These are phyloP conservation scores for Nemotelus nigrinus DNA, from an alignment of 2,888 invertebrate species.

Conservation along the genomic window DNA sequence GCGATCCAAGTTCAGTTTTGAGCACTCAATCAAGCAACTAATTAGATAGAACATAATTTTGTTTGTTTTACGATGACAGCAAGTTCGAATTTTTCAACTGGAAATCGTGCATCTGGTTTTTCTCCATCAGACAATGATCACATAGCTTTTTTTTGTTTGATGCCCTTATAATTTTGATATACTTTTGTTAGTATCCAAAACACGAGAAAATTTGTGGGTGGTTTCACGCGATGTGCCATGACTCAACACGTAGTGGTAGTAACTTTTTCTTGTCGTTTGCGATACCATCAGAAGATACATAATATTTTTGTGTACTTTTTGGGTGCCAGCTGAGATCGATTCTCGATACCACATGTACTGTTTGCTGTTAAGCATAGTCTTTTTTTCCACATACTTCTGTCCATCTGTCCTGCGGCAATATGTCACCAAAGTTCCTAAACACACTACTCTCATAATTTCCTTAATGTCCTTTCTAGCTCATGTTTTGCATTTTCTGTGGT, in stretches of 20 bases:
- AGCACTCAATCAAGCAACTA: no score
- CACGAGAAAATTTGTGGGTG: neutral
- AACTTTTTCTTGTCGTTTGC: no score
- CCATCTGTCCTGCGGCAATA: neutral
- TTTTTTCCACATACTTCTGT: neutral
- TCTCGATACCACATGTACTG: neutral
- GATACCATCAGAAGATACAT: no score
- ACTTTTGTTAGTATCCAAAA: neutral
- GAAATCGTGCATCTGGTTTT: neutral
- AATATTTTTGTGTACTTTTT: neutral
- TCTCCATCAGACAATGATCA: neutral
- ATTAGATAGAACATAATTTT: no score
- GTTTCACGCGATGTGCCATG: neutral
- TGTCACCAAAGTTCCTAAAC: neutral
- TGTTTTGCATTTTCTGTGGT: no score
- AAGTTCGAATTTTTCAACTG: no score
- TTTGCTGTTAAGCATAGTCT: neutral
- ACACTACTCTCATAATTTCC: no score
- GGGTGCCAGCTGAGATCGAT: neutral
- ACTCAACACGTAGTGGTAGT: no score
- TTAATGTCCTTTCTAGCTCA: no score
- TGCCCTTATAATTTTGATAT: neutral
- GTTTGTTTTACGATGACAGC: no score
- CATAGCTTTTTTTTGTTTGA: neutral
- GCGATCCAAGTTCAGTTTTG: no score